Evolutionary conservation across 1,140 invertebrate genomes (phyloP).

Genomic region (Drosophila ficusphila): DNA sequence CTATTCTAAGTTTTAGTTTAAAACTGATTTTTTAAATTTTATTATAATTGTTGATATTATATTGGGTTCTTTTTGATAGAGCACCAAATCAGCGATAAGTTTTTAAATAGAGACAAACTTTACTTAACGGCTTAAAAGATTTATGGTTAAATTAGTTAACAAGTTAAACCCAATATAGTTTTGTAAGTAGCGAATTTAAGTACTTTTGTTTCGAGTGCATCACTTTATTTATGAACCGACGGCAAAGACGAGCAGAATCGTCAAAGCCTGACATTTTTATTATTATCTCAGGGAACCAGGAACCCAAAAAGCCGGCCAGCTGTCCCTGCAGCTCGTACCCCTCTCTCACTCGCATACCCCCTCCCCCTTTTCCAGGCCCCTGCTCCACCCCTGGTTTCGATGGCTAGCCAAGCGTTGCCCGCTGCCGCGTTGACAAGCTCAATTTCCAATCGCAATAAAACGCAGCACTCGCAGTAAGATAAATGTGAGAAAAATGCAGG

Average conservation of each 20-base stretch:
- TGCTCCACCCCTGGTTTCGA: constrained; percentile 12
- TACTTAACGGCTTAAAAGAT: too few relatives aligned
- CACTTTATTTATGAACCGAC: constrained; percentile 74
- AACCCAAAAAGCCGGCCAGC: constrained; percentile 67
- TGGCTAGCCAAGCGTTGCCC: constrained; percentile 75
- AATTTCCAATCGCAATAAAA: constrained; percentile 83
- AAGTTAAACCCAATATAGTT: too few relatives aligned
- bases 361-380: background rate
- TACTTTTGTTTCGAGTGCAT: constrained; percentile 9
- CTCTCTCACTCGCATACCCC: background rate
- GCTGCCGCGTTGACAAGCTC: constrained; percentile 78
- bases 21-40: background rate
- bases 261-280: constrained; percentile 78
- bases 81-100: too few relatives aligned
- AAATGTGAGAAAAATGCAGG: constrained; percentile 82
- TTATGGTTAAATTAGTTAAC: too few relatives aligned
- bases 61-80: too few relatives aligned
- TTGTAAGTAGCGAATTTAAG: too few relatives aligned
- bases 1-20: too few relatives aligned
- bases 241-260: constrained; percentile 47
- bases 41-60: background rate
- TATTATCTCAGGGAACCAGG: constrained; percentile 50
- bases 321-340: constrained; percentile 34
- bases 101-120: too few relatives aligned
- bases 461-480: constrained; percentile 78